Evolutionary conservation across 1,140 invertebrate species (phyloP), one percentile per base, ranked within the genome.

Genomic region (Coboldia fuscipes): DNA sequence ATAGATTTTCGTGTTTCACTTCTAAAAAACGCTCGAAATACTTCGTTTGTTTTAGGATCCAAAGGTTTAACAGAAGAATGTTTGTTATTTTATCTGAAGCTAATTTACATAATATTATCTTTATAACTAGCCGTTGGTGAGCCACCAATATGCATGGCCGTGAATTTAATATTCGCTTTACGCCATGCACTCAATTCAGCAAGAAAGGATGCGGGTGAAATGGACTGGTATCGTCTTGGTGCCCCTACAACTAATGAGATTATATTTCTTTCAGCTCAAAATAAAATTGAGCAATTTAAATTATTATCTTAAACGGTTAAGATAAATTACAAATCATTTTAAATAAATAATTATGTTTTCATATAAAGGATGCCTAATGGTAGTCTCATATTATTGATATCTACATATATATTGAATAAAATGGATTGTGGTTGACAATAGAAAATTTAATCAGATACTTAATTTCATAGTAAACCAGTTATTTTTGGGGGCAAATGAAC

Each of bases 1-100:
- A 58, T 72, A 1, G 75, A 83, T 53, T 74, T 81, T 41, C 61
- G 75, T 30, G 57, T 84, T 9, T 63, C 65, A 21, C 60, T 85
- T 18, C 54, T 68, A 27, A 65, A 66, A 44, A 75, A 82, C 50
- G 62, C 65, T 6, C 60, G 67, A 21, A 82, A 83, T 56, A 57
- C 61, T 2, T 41, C 61, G 4, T 65, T 69, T 20, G 60, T 80
- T 20, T 50, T 78, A 1, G 61, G 75, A 22, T 74, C 76, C 2
- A 83, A 82, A 70, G 67, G 77, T 81, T 61, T 48, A 17, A 33
- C 33, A 32, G 7, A 62, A 48, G 4, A 32, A 33, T 26, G 34
- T 18, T 28, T 29, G 5, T 5, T 8, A 5, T 6, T 3, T 31
- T 20, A 30, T 30, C 14, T 24, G 33, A 27, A 31, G 15, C 12